Conservation (phyloP, 2,797 vertebrate species). For the Enteromius trimaculatus region DNA sequence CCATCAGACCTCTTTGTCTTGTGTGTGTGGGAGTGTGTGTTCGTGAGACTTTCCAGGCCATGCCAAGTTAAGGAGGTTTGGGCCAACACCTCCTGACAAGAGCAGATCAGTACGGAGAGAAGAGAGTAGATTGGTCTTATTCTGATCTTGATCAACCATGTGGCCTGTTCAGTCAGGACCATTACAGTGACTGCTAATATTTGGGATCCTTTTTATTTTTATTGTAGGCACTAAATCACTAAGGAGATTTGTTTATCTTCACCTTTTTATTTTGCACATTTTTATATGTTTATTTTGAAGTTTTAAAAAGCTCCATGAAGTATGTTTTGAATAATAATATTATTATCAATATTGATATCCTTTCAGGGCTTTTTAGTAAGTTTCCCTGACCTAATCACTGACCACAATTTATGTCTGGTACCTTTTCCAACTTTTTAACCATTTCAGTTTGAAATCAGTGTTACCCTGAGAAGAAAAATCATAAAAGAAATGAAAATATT, state of each 20-base stretch:
- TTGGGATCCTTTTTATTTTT: not conserved
- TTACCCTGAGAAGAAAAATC: not conserved
- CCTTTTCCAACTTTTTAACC: not conserved
- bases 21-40: slow-evolving; percentile 30
- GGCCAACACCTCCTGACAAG: slow-evolving; percentile 54
- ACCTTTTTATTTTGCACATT: not conserved
- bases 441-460: not conserved
- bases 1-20: slow-evolving; percentile 56
- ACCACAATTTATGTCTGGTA: not conserved
- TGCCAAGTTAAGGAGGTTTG: slow-evolving; percentile 45
- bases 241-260: not conserved
- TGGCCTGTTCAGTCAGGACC: not conserved
- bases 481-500: not conserved
- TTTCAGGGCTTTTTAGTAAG: not conserved
- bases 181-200: not conserved
- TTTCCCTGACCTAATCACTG: not conserved
- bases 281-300: not conserved
- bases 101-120: slow-evolving; percentile 43
- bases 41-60: slow-evolving; percentile 47
- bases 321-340: not conserved
- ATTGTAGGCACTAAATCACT: not conserved
- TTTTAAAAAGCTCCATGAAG: not conserved
- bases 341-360: not conserved
- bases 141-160: slow-evolving; percentile 3
- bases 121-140: slow-evolving; percentile 16